Base-by-base conservation (phyloP, 1,140 invertebrate species). In the Papilio dardanus region DNA sequence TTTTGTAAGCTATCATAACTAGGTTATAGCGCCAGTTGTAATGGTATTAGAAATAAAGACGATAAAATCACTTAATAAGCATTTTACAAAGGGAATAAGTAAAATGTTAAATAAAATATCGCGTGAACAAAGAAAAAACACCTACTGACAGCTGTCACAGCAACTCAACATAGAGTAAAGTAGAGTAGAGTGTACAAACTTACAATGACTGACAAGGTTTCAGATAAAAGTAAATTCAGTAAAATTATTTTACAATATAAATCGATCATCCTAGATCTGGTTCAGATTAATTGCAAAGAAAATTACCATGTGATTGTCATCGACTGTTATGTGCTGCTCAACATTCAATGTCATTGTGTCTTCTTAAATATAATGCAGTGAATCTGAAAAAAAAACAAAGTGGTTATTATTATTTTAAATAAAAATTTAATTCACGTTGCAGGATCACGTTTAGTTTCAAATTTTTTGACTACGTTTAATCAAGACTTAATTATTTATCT, bases 231-330 rank as follows among this genome's bases (percentile, higher is more conserved):
- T n/a, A n/a, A n/a, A n/a, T n/a, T n/a, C n/a, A n/a, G n/a, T n/a
- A n/a, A n/a, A n/a, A n/a, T n/a, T n/a, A n/a, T n/a, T n/a, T n/a
- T n/a, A n/a, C n/a, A n/a, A n/a, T n/a, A n/a, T n/a, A n/a, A n/a
- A n/a, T n/a, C n/a, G n/a, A n/a, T n/a, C n/a, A n/a, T n/a, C n/a
- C 3, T 37, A 3, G 35, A 2, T 37, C 0, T 37, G 10, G 1
- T 62, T 62, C 16, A 28, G 12, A 24, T 12, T 37, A 0, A 40
- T 14, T 24, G 37, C 19, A 40, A 28, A 66, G 31, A 54, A 46
- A 83, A 81, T 85, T 82, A 91, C 90, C 88, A 89, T 86, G 78
- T 89, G 81, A 73, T 80, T 86, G 24, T 91, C 88, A 24, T 89
- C 88, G 8, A 79, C 83, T 8, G 74, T 86, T 58, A 92, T 82